Evolutionary conservation across 2,888 invertebrate species (phyloP), one percentile per base, ranked within the genome.

Genomic region (Epistrophella euchroma): DNA sequence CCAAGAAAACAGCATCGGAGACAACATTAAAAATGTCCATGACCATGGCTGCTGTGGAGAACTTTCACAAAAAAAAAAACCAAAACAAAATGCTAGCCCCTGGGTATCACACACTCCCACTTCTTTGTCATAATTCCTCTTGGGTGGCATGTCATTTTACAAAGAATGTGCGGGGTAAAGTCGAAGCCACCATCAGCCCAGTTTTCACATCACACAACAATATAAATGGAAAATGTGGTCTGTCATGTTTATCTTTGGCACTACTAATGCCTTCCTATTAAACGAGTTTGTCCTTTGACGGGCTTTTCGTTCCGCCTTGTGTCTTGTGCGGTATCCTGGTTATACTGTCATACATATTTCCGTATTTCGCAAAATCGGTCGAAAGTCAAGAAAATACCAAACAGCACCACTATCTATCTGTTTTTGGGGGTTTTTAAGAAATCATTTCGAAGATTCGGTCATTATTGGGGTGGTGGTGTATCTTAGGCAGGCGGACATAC

Each of bases 191-290:
- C 73, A 50, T 68, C 66, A 50, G 50, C 15, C 66, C 66, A 47
- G 50, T 47, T 68, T 50, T 50, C 35, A 75, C 80, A 64, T 62
- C 71, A 74, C 71, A 60, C 70, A 79, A 86, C 78, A 79, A 87
- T 80, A 84, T 87, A 84, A 87, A 87, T 87, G 87, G 84, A 74
- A 85, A 88, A 85, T 77, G 80, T 74, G 74, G 70, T 71, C 81
- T 88, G 88, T 88, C 80, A 88, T 88, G 88, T 85, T 88, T 88
- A 86, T 86, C 86, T 81, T 74, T 77, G 81, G 81, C 81, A 81
- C 62, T 86, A 80, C 86, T 86, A 86, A 86, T 86, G 86, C 73
- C 70, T 81, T 86, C 81, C 86, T 74, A 86, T 86, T 80, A 81
- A 86, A 77, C 73, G 81, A 77, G 86, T 37, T 74, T 74, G 81